phyloP scores from a whole-genome alignment of 2,888 invertebrate genomes.

The Eurois occulta region DNA sequence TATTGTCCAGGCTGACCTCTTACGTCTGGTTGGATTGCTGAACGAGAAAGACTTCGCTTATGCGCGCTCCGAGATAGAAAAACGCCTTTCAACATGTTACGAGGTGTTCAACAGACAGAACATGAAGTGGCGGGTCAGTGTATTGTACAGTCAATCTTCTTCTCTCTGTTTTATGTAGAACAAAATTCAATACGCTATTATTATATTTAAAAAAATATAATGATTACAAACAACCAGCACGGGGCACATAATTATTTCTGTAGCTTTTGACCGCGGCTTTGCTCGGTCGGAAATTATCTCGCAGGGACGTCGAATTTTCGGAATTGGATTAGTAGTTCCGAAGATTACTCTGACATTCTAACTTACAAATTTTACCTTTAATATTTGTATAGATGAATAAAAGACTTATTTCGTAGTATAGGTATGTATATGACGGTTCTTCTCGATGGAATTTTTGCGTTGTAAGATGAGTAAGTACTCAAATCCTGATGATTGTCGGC shows the following conservation, averaged over 20 bases:
- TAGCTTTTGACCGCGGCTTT: too few species aligned
- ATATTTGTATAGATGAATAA: neutral
- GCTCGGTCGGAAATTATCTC: neutral
- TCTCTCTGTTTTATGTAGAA: neutral
- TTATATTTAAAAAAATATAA: neutral
- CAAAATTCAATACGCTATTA: neutral
- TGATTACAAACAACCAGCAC: too few species aligned
- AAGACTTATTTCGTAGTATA: neutral
- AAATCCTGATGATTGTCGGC: neutral
- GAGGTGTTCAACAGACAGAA: slow-evolving; percentile 82
- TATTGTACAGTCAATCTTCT: neutral
- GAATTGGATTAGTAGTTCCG: too few species aligned
- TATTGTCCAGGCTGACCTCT: slow-evolving; percentile 77
- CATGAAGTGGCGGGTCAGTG: slow-evolving; percentile 79
- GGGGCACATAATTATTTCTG: too few species aligned
- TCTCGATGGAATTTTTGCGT: neutral
- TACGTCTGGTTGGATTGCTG: slow-evolving; percentile 78
- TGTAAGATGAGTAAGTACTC: neutral
- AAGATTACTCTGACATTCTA: too few species aligned
- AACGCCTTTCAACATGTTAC: slow-evolving; percentile 75
- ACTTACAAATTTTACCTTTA: too few species aligned
- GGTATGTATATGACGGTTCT: neutral
- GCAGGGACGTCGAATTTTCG: neutral
- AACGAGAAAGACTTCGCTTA: slow-evolving; percentile 73
- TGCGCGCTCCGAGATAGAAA: slow-evolving; percentile 73